Conservation (phyloP, 2,797 vertebrate species). For the Sebastes nivosus region DNA sequence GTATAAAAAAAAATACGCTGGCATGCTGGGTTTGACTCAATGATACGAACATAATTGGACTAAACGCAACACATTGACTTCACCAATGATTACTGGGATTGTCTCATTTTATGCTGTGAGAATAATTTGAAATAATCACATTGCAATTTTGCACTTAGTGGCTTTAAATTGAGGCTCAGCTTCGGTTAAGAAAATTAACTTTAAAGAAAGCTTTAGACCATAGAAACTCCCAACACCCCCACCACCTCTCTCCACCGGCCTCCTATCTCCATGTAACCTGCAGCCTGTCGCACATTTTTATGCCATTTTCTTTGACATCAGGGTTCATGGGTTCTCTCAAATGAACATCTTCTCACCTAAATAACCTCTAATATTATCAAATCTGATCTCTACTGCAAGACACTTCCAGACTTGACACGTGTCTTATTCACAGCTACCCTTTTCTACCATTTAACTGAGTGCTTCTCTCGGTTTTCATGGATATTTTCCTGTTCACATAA, state of each 20-base stretch:
- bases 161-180: not conserved
- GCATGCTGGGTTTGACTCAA: not conserved
- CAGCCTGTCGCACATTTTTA: not conserved
- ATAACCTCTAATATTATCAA: not conserved
- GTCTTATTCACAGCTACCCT: not conserved
- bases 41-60: not conserved
- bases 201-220: not conserved
- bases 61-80: not conserved
- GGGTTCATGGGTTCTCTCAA: not conserved
- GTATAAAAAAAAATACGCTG: not conserved
- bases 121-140: not conserved
- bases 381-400: not conserved
- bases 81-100: not conserved
- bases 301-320: not conserved
- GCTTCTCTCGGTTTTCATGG: not conserved
- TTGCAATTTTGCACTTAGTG: not conserved
- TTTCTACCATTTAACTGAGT: not conserved
- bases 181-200: not conserved
- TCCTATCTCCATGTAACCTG: not conserved
- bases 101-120: not conserved
- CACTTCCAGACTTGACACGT: rapidly evolving
- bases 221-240: not conserved
- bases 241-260: not conserved
- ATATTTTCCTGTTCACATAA: conserved; percentile 21
- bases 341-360: not conserved